A percentile compares a stretch with the other conserved stretches of the same genome.
phyloP scores from a whole-genome alignment of 2,797 vertebrate genomes.

The Cynodonichthys magdalenae region DNA sequence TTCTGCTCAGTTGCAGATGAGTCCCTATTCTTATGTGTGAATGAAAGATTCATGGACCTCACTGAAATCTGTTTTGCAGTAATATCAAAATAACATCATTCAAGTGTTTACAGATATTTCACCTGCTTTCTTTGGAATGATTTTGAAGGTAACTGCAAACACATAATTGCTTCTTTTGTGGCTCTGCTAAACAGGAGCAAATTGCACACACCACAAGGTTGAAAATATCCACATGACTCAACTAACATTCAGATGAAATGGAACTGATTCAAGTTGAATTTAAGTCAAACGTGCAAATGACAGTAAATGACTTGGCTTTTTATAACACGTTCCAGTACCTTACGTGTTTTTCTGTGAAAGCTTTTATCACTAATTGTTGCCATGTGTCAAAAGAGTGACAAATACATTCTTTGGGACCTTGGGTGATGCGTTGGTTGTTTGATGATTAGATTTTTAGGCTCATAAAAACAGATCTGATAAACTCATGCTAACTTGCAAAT shows the following conservation, averaged over 20 bases:
- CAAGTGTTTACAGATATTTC: background rate
- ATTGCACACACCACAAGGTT: background rate
- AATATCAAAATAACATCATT: background rate
- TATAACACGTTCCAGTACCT: conserved; percentile 3
- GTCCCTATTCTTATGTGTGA: background rate
- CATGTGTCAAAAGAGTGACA: conserved; percentile 57
- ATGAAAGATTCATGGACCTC: background rate
- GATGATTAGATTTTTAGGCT: conserved; percentile 34
- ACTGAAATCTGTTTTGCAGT: background rate
- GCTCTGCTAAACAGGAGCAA: background rate
- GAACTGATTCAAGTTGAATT: conserved; percentile 26
- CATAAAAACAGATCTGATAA: conserved; percentile 45
- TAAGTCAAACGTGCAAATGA: conserved; percentile 28
- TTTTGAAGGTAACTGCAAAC: background rate
- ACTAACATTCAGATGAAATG: conserved; percentile 15
- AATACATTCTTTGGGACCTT: conserved; percentile 26
- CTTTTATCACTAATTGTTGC: conserved; percentile 52
- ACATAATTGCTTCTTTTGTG: background rate
- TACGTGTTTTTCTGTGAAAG: conserved; percentile 1
- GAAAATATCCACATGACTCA: conserved; percentile 9
- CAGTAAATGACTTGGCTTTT: conserved; percentile 18
- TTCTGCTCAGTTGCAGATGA: background rate
- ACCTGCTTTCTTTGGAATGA: background rate
- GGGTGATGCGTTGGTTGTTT: conserved; percentile 33
- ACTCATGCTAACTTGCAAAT: conserved; percentile 57